Base-by-base conservation (phyloP, 2,797 vertebrate genomes). In the Anguilla anguilla region DNA sequence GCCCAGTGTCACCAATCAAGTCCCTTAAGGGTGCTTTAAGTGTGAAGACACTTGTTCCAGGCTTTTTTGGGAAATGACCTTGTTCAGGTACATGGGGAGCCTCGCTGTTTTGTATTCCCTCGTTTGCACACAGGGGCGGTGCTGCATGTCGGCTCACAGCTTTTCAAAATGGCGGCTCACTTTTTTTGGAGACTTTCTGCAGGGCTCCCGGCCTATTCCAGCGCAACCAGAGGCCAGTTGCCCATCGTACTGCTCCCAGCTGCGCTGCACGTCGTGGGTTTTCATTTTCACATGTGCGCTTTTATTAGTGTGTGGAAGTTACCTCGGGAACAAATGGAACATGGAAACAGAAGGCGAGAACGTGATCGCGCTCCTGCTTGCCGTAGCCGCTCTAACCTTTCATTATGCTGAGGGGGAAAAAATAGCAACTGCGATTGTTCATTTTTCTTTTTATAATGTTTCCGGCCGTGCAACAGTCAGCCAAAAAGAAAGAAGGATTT, bases 1-100 rank as follows among this genome's bases (percentile, higher is more conserved):
- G 84, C 28, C 87, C 61, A 59, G 53, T 88, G 87, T 85, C 84
- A 85, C 31, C 31, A 81, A 81, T 81, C 69, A 53, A 88, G 69
- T 64, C 69, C 35, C 83, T 64, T 15, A 67, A 85, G 87, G 81
- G 72, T 64, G 43, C 31, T 61, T 79, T 81, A 85, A 81, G 84
- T 85, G 77, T 83, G 28, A 82, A 88, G 81, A 85, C 69, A 49
- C 59, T 81, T 85, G 84, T 85, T 77, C 22, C 19, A n/a, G 43
- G 61, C 61, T 74, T 84, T 57, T 82, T 77, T 69, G 25, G 22
- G 31, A 87, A 86, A 35, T 46, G 19, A 55, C 39, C 28, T 64
- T 85, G 72, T 88, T 55, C 67, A 46, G 46, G 51, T 9, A 57
- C 19, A 53, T 25, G n/a, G 69, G 28, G 15, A 85, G 61, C 53